Conservation (phyloP, 2,113 vertebrate species). For the Antechinus stuartii region DNA sequence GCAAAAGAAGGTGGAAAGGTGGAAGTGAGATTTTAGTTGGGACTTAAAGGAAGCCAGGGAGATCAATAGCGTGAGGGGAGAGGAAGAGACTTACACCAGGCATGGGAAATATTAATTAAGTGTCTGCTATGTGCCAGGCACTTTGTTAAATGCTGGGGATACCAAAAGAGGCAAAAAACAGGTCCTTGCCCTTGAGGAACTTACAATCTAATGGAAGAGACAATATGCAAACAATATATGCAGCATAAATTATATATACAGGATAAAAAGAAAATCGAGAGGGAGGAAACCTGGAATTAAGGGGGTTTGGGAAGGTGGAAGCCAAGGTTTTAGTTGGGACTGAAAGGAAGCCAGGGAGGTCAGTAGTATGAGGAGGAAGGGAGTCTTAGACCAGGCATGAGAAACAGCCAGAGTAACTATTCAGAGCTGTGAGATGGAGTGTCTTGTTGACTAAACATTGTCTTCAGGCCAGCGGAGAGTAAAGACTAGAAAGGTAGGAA, state of each 20-base stretch:
- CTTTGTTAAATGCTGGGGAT: background rate
- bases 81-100: too few species aligned
- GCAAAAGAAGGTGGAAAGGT: background rate
- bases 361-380: background rate
- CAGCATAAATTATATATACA: background rate
- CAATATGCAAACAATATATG: background rate
- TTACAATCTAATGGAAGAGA: background rate
- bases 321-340: background rate
- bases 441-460: background rate
- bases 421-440: background rate
- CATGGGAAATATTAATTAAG: background rate
- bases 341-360: background rate
- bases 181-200: background rate
- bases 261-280: background rate
- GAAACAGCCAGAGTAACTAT: background rate
- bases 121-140: background rate
- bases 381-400: background rate
- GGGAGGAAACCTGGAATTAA: background rate
- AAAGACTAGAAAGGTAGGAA: background rate
- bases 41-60: too few species aligned
- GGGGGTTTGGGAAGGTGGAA: background rate
- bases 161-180: background rate
- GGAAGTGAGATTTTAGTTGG: too few species aligned
- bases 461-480: background rate
- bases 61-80: too few species aligned